Evolutionary conservation across 2,888 invertebrate genomes (phyloP), one percentile per base, ranked within the genome.

Genomic region (Lochmaea capreae): DNA sequence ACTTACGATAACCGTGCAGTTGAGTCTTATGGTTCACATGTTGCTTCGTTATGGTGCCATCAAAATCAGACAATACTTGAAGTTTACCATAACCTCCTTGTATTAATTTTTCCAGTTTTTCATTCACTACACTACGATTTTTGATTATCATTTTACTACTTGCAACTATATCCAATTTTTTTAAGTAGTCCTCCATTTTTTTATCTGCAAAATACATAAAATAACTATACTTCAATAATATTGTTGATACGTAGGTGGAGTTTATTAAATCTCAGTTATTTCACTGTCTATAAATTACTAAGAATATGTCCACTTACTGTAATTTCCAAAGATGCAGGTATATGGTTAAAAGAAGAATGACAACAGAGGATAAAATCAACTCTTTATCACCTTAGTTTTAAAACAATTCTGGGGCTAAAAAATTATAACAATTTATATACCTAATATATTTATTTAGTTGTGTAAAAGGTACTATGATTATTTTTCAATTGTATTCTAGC

Each of bases 31-130:
- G 96, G 86, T 91, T 89, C 75, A 93, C 90, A 78, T 93, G 91
- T 81, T 94, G 94, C 81, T 94, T 93, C 0, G 96, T 96, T 65
- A 97, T 88, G 1, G 97, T 97, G 80, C 92, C 91, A 86, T 97
- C 97, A 86, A 97, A 97, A 86, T 97, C 97, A 0, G 95, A 93
- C 0, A 97, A 94, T 46, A 97, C 89, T 90, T 97, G 92, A 74
- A 96, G 86, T 76, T 92, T 92, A n/a, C 88, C 87, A 33, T 89
- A 85, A 10, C 93, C 92, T 63, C 89, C 92, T 62, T 83, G 78
- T 0, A 90, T 84, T 58, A 93, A 88, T 77, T 89, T 88, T 73
- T 89, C 89, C 16, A 93, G 87, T 54, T 89, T 89, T 59, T 86
- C 84, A 76, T 91, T 88, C 10, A 93, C 90, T 11, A 80, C 81